A percentile compares a stretch with the other conserved stretches of the same genome.
These are phyloP conservation scores for Limanda limanda DNA, from an alignment of 2,113 vertebrate genomes.

Conservation along the genomic window DNA sequence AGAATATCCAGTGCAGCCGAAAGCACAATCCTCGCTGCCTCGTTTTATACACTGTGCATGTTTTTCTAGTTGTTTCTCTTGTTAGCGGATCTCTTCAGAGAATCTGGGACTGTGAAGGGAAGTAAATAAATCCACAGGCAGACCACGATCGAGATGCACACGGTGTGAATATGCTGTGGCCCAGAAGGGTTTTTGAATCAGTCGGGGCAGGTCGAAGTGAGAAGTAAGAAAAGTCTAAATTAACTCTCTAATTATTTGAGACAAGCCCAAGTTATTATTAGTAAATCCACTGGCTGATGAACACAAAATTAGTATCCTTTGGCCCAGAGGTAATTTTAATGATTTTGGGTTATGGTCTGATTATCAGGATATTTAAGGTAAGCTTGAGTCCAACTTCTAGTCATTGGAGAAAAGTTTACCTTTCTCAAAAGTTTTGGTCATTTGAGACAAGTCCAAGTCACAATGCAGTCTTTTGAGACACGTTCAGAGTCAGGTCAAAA, in stretches of 20 bases:
- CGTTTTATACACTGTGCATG: slow-evolving; percentile 20
- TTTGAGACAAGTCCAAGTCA: neutral
- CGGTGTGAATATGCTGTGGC: neutral
- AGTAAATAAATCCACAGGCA: slow-evolving; percentile 19
- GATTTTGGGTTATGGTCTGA: neutral
- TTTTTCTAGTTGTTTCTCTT: slow-evolving; percentile 15
- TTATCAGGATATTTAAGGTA: neutral
- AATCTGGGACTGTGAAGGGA: neutral
- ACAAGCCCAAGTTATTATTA: neutral
- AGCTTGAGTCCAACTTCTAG: too few relatives aligned
- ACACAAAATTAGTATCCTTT: neutral
- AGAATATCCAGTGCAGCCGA: slow-evolving; percentile 53
- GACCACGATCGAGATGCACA: neutral
- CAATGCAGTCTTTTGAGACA: neutral
- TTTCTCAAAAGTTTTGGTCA: too few relatives aligned
- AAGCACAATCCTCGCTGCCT: slow-evolving; percentile 16
- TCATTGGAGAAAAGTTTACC: too few relatives aligned
- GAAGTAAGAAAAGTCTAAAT: slow-evolving; percentile 8
- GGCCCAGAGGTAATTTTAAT: neutral
- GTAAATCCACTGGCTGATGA: too few relatives aligned
- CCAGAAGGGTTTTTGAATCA: slow-evolving; percentile 16
- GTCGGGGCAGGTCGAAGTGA: neutral
- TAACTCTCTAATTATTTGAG: neutral
- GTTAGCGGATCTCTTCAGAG: slow-evolving; percentile 26
- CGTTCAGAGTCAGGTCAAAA: neutral